Conservation (phyloP, 2,113 vertebrate genomes). For the Hippocampus comes region DNA sequence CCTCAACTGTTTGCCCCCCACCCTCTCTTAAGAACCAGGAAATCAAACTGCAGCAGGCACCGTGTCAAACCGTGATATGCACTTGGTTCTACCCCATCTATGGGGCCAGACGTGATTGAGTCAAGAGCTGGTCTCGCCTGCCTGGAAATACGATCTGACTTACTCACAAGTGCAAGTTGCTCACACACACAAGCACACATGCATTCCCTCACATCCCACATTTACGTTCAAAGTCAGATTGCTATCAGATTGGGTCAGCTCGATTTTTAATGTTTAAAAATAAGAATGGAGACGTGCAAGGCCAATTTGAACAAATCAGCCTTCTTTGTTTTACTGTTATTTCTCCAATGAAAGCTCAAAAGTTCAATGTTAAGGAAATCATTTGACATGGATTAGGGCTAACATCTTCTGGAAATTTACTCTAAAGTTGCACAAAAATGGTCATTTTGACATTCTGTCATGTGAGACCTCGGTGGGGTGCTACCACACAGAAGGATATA, state of each 20-base stretch:
- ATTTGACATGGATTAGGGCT: neutral
- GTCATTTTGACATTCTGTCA: too few species aligned
- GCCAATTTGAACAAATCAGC: constrained; percentile 59
- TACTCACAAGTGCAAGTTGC: constrained; percentile 34
- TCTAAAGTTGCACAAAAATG: too few species aligned
- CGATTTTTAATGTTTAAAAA: constrained; percentile 37
- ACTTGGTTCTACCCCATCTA: constrained; percentile 42
- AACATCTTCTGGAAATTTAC: neutral
- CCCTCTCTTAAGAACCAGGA: constrained; percentile 33
- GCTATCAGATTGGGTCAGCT: constrained; percentile 52
- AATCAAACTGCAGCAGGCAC: constrained; percentile 48
- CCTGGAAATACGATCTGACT: constrained; percentile 65
- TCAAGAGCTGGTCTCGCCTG: constrained; percentile 58
- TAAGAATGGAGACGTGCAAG: constrained; percentile 27
- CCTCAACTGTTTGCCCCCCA: constrained; percentile 41
- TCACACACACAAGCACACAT: constrained; percentile 35
- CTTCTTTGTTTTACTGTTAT: constrained; percentile 49
- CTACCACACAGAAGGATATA: too few species aligned
- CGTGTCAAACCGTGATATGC: constrained; percentile 57
- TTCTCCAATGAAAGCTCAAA: neutral
- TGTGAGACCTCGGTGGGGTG: too few species aligned
- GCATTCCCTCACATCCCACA: constrained; percentile 40
- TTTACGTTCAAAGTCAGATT: constrained; percentile 67
- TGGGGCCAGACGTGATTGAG: constrained; percentile 52
- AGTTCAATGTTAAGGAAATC: neutral